Evolutionary conservation across 2,113 vertebrate species (phyloP), one percentile per base, ranked within the genome.

Genomic region (Clinocottus analis): DNA sequence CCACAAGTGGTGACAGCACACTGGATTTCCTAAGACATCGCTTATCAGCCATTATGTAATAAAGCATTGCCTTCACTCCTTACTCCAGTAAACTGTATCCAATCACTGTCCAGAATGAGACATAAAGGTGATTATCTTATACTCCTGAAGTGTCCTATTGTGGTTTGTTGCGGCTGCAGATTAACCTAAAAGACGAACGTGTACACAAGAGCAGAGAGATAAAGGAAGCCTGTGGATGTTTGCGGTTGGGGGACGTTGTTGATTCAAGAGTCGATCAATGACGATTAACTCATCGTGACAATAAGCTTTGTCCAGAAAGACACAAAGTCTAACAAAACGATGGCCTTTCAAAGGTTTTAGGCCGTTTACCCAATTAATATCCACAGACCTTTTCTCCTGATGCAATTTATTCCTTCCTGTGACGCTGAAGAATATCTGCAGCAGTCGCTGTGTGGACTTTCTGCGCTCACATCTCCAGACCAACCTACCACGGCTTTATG

Each of bases 321-420:
- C n/a, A 51, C 45, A 14, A 43, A 64, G 37, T 45, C 37, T 33
- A 79, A 35, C 25, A 41, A 56, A 58, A 35, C 29, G 9, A 53
- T 77, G 68, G 21, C 45, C 29, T 67, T 77, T 27, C 19, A n/a
- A 73, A 14, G 31, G 43, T 60, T 37, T 68, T 51, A 43, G 13
- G 17, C 47, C 19, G 25, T 69, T 83, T 70, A 60, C 43, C 53
- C 19, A 25, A 70, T 81, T 74, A 61, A 77, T 73, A 68, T 9
- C 67, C 29, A 43, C 19, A 31, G 65, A 72, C 77, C 67, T 77
- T 80, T 73, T 21, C 75, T 19, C 43, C 33, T 55, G 33, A 76
- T 51, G 17, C 4, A 23, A 37, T 49, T 72, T 13, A 11, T 31
- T 66, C 65, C 62, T 25, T 49, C 14, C 5, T n/a, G 1, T 19